Base-by-base conservation (phyloP, 2,888 invertebrate species). In the Lomographa bimaculata region DNA sequence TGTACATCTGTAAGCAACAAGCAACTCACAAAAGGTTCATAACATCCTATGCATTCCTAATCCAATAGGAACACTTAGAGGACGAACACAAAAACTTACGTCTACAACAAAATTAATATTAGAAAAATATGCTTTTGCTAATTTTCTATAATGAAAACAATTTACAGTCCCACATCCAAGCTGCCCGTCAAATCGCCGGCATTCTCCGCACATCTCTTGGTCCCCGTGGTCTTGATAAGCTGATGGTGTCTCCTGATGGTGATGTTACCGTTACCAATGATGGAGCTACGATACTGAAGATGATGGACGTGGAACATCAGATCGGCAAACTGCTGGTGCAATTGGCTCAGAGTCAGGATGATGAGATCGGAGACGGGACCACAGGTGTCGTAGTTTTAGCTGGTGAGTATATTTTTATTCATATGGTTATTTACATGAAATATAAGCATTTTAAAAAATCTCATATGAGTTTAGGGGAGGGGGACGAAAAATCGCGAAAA, bases 321-420 rank as follows among this genome's bases (percentile, higher is more conserved):
- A 97, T 99, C 59, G 99, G 98, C 18, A 99, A 98, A 79, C 90
- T 99, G 29, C 94, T 99, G 93, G 99, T 99, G 10, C 98, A 99
- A 76, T 83, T 99, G 42, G 98, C 98, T 11, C 98, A 99, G 81
- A 98, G 98, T 38, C 99, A 99, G 81, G 99, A 99, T 78, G 98
- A 99, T 89, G 99, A 99, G 90, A 98, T 99, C 64, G 99, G 99
- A 19, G 99, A 99, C 89, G 99, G 99, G 27, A 99, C 99, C 0
- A 99, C 99, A 4, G 99, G 99, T 5, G 99, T 99, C 56, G 99
- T 99, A 7, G 94, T 94, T 0, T 71, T 94, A 42, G 94, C 94
- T 50, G 94, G 92, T 70, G 47, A 57, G 71, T 57, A 7, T 23
- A 1, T n/a, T n/a, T n/a, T n/a, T n/a, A n/a, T n/a, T n/a, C n/a